Percentiles rank a stretch among this genome's conserved stretches.
Evolutionary conservation across 2,888 invertebrate species (phyloP).

Genomic region (Lasioglossum leucozonium): DNA sequence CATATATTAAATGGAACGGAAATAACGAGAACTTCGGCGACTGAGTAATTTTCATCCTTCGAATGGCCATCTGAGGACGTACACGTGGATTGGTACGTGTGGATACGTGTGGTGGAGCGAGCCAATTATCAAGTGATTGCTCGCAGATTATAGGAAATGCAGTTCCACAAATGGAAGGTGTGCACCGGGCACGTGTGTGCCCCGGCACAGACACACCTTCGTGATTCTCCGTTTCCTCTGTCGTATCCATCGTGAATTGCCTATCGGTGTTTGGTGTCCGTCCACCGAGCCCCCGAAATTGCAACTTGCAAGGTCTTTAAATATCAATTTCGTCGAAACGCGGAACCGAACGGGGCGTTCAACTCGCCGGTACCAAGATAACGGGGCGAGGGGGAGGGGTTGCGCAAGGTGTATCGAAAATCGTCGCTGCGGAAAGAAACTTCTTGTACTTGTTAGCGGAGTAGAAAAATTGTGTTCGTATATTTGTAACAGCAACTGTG

Average conservation of each 20-base stretch:
- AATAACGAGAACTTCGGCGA: constrained; percentile 53
- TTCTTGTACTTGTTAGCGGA: not conserved
- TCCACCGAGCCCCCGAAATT: constrained; percentile 45
- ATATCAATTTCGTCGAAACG: constrained; percentile 17
- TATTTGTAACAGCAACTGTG: not conserved
- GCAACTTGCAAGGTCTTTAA: not conserved
- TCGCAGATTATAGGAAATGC: constrained; percentile 80
- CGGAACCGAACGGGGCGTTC: not conserved
- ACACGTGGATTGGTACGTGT: constrained; percentile 41
- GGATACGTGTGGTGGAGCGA: constrained; percentile 48
- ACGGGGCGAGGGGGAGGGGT: too few relatives aligned
- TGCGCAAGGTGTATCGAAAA: not conserved
- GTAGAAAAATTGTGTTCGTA: not conserved
- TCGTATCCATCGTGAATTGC: constrained; percentile 74
- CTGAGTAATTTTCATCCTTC: constrained; percentile 64
- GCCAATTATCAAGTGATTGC: constrained; percentile 79
- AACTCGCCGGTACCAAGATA: not conserved
- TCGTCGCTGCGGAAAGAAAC: not conserved
- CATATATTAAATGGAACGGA: constrained; percentile 43
- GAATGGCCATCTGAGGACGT: constrained; percentile 65
- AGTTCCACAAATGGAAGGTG: constrained; percentile 73
- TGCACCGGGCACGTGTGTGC: constrained; percentile 62
- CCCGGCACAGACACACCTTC: constrained; percentile 43
- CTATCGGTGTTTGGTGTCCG: constrained; percentile 74
- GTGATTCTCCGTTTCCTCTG: constrained; percentile 65